Evolutionary conservation across 2,888 invertebrate species (phyloP).

Genomic region (Sinopyrophorus schimmeli): DNA sequence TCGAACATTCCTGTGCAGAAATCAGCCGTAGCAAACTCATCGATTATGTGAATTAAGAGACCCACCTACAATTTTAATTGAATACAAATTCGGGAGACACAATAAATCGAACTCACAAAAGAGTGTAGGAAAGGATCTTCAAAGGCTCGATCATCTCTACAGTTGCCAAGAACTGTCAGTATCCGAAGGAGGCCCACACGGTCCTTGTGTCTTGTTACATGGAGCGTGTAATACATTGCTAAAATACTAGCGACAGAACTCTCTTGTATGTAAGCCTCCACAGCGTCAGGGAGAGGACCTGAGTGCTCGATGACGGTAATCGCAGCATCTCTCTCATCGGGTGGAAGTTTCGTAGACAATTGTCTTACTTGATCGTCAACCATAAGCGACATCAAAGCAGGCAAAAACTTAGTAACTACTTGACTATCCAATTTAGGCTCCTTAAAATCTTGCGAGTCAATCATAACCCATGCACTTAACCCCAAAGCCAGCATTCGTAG

Average conservation of each 20-base stretch:
- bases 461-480: constrained; percentile 95
- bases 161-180: constrained; percentile 86
- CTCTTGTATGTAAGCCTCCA: constrained; percentile 88
- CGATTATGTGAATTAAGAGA: constrained; percentile 82
- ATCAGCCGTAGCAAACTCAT: constrained; percentile 91
- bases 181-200: constrained; percentile 81
- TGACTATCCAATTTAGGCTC: constrained; percentile 93
- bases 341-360: constrained; percentile 83
- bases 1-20: constrained; percentile 95
- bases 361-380: constrained; percentile 83
- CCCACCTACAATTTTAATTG: constrained; percentile 59
- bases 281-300: constrained; percentile 90
- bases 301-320: constrained; percentile 93
- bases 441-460: constrained; percentile 92
- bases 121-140: constrained; percentile 96
- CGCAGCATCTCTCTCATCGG: constrained; percentile 91
- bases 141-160: constrained; percentile 89
- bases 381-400: constrained; percentile 91
- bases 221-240: constrained; percentile 93
- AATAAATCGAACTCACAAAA: constrained; percentile 60
- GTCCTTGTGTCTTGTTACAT: constrained; percentile 82
- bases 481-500: constrained; percentile 92
- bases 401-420: constrained; percentile 92
- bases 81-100: neutral
- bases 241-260: constrained; percentile 90